Base-by-base conservation (phyloP, 2,888 invertebrate genomes). In the Volucella bombylans region DNA sequence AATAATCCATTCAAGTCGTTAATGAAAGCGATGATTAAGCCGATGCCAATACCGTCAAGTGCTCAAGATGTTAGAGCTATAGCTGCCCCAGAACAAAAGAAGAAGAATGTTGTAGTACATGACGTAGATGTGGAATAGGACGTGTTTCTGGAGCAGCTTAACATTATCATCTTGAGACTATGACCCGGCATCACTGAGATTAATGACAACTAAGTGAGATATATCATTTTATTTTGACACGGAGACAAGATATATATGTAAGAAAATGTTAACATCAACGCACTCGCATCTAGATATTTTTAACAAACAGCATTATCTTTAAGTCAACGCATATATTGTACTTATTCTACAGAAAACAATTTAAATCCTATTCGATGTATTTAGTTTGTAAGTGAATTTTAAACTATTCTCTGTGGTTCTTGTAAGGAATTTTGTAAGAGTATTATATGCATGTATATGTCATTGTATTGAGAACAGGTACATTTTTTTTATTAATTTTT, bases 311-410 rank as follows among this genome's bases (percentile, higher is more conserved):
- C 18, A 23, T 45, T 62, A 81, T 15, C 15, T 14, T 50, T 45
- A 78, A 65, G 64, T 14, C 52, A 49, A 12, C 23, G 15, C 43
- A 68, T 55, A 47, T 79, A 78, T 82, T 79, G 68, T 82, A 82
- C 79, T 78, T 82, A 82, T 49, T 18, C 18, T 55, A 14, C 31
- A 12, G 55, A 54, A 11, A 65, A 65, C 41, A 52, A 38, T 54
- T 59, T 15, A 43, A 45, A 38, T 61, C 38, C 43, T 62, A 50
- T 4, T 67, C 38, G 15, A 15, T 59, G 15, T 73, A 6, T 52
- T 68, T 78, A 78, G 64, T 57, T 57, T 55, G 38, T 82, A 73
- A 82, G 68, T 64, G 9, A 68, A 52, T 39, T 55, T 52, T 67
- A 55, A 61, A 45, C 54, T 77, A 23, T 71, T 71, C 52, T 59